Percentiles rank a stretch among this genome's conserved stretches.
phyloP scores from a whole-genome alignment of 2,888 invertebrate species.

The Agonopterix heracliana region DNA sequence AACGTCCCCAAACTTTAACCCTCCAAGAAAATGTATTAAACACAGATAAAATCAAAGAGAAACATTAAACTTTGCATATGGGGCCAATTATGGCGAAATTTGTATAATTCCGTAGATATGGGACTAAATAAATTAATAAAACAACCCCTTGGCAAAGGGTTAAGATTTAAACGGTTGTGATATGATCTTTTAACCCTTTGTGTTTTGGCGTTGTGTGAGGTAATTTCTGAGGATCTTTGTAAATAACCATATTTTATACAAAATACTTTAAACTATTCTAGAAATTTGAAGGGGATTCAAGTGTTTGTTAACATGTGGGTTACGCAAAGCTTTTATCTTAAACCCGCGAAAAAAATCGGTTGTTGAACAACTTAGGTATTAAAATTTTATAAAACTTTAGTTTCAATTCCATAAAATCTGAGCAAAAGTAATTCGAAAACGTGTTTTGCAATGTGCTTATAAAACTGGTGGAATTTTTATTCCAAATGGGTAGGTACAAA shows the following conservation, averaged over 20 bases:
- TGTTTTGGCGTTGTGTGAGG: conserved; percentile 13
- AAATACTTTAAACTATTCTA: background rate
- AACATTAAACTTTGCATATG: conserved; percentile 70
- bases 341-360: too few relatives aligned
- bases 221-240: conserved; percentile 6
- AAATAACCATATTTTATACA: conserved; percentile 3
- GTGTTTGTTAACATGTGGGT: too few relatives aligned
- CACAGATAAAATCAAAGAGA: conserved; percentile 54
- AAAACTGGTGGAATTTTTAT: too few relatives aligned
- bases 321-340: too few relatives aligned
- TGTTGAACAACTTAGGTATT: too few relatives aligned
- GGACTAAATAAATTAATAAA: conserved; percentile 57
- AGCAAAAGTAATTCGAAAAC: too few relatives aligned
- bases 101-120: conserved; percentile 58
- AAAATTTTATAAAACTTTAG: too few relatives aligned
- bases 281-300: too few relatives aligned
- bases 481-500: too few relatives aligned
- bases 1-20: background rate
- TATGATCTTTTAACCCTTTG: conserved; percentile 39
- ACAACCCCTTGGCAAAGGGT: conserved; percentile 57
- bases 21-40: conserved; percentile 54
- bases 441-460: too few relatives aligned
- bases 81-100: conserved; percentile 59
- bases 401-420: too few relatives aligned
- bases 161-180: conserved; percentile 56